A percentile compares a stretch with the other conserved stretches of the same genome.
phyloP scores from a whole-genome alignment of 1,140 invertebrate species.

The Myzus persicae region DNA sequence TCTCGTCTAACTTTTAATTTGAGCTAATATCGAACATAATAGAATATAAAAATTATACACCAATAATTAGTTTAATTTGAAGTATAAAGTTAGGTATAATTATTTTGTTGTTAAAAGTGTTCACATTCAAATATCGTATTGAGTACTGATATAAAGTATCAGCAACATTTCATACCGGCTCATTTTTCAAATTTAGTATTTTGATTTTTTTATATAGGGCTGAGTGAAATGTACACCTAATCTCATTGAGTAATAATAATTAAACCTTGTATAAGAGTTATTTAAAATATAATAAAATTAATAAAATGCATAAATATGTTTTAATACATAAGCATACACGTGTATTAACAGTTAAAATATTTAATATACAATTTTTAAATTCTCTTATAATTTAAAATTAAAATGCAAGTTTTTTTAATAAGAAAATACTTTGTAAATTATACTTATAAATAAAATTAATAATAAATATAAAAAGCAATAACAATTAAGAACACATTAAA shows the following conservation, averaged over 20 bases:
- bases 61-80: not conserved
- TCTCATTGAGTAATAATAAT: not conserved
- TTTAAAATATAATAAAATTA: not conserved
- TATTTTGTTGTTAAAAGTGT: not conserved
- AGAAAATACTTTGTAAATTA: conserved; percentile 41
- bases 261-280: not conserved
- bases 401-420: not conserved
- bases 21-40: not conserved
- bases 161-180: conserved; percentile 27
- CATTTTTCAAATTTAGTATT: not conserved
- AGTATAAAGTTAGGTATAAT: not conserved
- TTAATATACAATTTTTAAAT: conserved; percentile 39
- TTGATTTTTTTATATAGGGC: not conserved
- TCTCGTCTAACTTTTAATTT: not conserved
- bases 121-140: not conserved
- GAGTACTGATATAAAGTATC: not conserved
- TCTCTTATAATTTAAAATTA: conserved; percentile 8
- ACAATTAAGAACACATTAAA: conserved; percentile 34
- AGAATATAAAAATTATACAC: not conserved
- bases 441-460: not conserved
- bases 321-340: conserved; percentile 21
- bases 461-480: conserved; percentile 22
- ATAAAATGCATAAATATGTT: conserved; percentile 22
- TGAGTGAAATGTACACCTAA: conserved; percentile 38
- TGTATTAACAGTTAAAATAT: conserved; percentile 37